Evolutionary conservation across 2,888 invertebrate genomes (phyloP), one percentile per base, ranked within the genome.

Genomic region (Sthenelais limicola): DNA sequence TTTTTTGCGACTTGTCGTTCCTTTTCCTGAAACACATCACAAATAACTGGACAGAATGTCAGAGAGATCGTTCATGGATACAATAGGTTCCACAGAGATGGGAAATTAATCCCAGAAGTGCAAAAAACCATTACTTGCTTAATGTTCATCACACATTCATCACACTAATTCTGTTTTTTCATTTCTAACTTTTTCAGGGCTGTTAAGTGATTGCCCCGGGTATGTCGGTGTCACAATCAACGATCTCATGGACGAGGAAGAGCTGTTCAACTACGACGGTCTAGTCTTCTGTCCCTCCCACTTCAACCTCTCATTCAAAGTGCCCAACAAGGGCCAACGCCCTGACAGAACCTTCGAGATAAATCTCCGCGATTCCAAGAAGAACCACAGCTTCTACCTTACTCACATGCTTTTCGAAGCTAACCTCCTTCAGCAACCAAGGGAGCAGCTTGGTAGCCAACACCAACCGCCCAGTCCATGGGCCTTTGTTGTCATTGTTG

Each of bases 241-340:
- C 56, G 77, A 77, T 56, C 51, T 58, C 1, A 69, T 56, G 38
- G 75, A 72, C n/a, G 68, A 58, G 24, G 77, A 77, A 43, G 77
- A 77, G 33, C 30, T 77, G 9, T 72, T 74, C 15, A 62, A 80
- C 33, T 84, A 81, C 68, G 85, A 86, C 75, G 74, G 82, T 49
- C 74, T 85, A 12, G 77, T 85, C 62, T 80, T 78, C 71, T 84
- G 84, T 73, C 84, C 83, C 18, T 58, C 75, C 26, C 73, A 81
- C 32, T 86, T 86, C 73, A 77, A 78, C 38, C 74, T 84, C 51
- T 77, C 78, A 68, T 80, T 82, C 32, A 76, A 76, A 51, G 72
- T 84, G 32, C 76, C 80, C 12, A 58, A 35, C 32, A 51, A 33
- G 35, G 71, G 58, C n/a, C 26, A 52, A 26, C 66, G 48, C 12